Percentiles rank a stretch among this genome's conserved stretches.
These are phyloP conservation scores for Zaprionus ornatus DNA, from an alignment of 1,140 invertebrate species.

Conservation along the genomic window DNA sequence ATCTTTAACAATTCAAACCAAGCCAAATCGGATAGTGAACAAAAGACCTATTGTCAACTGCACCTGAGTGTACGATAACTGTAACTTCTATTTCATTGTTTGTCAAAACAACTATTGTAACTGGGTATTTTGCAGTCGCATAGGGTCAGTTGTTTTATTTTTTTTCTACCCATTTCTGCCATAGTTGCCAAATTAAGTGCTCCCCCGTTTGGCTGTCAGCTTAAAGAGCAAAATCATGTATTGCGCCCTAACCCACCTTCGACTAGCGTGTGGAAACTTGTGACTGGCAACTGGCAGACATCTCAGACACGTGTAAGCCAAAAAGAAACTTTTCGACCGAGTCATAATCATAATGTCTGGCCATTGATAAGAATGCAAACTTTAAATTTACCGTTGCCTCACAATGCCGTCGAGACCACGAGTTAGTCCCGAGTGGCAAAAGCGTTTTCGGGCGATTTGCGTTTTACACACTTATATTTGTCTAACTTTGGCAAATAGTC, in stretches of 20 bases:
- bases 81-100: no score
- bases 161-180: not conserved
- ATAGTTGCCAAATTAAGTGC: slow-evolving; percentile 30
- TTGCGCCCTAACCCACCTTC: not conserved
- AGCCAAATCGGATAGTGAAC: no score
- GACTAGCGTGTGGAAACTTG: not conserved
- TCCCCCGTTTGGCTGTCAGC: slow-evolving; percentile 21
- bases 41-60: no score
- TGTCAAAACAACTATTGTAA: no score
- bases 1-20: no score
- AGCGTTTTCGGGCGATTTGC: slow-evolving; percentile 68
- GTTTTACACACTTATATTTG: slow-evolving; percentile 59
- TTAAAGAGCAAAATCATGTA: slow-evolving; percentile 32
- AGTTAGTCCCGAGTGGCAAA: slow-evolving; percentile 71
- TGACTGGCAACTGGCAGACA: not conserved
- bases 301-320: slow-evolving; percentile 36
- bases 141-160: not conserved
- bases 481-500: slow-evolving; percentile 64
- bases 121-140: not conserved
- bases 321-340: slow-evolving; percentile 25
- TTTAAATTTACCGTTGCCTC: slow-evolving; percentile 27
- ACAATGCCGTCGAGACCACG: slow-evolving; percentile 29
- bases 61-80: no score
- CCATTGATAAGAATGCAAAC: slow-evolving; percentile 36
- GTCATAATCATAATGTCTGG: slow-evolving; percentile 47